Percentiles rank a stretch among this genome's conserved stretches.
Evolutionary conservation across 92 coral and sea anemone genomes (phyloP).

Genomic region (Phymanthus crucifer): DNA sequence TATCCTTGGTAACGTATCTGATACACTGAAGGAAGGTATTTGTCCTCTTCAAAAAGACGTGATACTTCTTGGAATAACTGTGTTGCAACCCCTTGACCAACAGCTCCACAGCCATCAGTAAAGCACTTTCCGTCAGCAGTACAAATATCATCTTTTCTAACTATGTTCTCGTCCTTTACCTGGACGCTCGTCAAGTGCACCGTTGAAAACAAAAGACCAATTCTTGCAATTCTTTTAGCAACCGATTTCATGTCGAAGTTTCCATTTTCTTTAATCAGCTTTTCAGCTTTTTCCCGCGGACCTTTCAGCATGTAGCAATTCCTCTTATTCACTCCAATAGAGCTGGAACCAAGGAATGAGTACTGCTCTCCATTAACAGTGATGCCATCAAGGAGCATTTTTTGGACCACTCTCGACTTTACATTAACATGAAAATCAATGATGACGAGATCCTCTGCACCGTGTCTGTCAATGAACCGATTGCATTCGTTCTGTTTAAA

Average conservation of each 20-base stretch:
- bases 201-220: slow-evolving; percentile 82
- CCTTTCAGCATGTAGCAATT: slow-evolving; percentile 73
- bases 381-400: slow-evolving; percentile 12
- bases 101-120: slow-evolving; percentile 91
- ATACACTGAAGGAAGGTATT: slow-evolving; percentile 71
- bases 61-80: slow-evolving; percentile 48
- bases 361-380: slow-evolving; percentile 25
- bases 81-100: slow-evolving; percentile 57
- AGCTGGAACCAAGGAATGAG: slow-evolving; percentile 78
- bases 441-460: slow-evolving; percentile 12
- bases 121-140: slow-evolving; percentile 63
- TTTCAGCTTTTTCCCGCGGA: slow-evolving; percentile 55
- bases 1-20: slow-evolving; percentile 80
- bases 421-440: slow-evolving; percentile 7
- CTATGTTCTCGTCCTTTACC: slow-evolving; percentile 48
- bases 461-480: slow-evolving; percentile 9
- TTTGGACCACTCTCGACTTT: slow-evolving; percentile 18
- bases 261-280: slow-evolving; percentile 61
- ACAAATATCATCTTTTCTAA: slow-evolving; percentile 53
- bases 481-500: slow-evolving; percentile 14
- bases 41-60: slow-evolving; percentile 17
- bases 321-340: slow-evolving; percentile 73
- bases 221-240: slow-evolving; percentile 88
- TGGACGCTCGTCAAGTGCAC: slow-evolving; percentile 39
- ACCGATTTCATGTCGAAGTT: slow-evolving; percentile 63